A percentile compares a stretch with the other conserved stretches of the same genome.
Conservation (phyloP, 53 echinoderm and acorn worm genomes). For the Arbacia lixula region DNA sequence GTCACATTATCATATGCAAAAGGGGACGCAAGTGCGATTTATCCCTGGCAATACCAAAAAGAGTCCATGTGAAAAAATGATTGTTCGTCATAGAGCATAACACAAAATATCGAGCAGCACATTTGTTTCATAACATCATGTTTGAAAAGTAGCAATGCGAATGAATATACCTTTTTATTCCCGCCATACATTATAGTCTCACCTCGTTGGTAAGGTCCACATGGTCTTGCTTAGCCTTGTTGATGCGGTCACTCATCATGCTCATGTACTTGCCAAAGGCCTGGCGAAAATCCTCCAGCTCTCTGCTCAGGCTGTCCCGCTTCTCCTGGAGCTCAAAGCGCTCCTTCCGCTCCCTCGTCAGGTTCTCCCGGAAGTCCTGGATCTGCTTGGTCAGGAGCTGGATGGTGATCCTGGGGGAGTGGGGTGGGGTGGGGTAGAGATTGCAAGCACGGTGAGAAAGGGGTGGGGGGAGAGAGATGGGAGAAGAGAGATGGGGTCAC, state of each 20-base stretch:
- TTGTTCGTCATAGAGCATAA: too few relatives aligned
- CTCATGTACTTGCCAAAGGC: constrained; percentile 85
- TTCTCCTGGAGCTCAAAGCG: constrained; percentile 96
- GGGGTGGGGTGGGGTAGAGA: not conserved
- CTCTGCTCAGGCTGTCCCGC: constrained; percentile 75
- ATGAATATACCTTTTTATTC: too few relatives aligned
- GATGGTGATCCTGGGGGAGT: constrained; percentile 75
- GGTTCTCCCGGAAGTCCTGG: constrained; percentile 74
- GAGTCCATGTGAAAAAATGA: too few relatives aligned
- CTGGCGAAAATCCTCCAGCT: constrained; percentile 89
- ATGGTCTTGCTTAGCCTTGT: constrained; percentile 90
- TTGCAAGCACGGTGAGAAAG: not conserved
- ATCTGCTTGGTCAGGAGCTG: constrained; percentile 87
- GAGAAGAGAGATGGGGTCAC: not conserved
- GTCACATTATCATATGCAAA: too few relatives aligned
- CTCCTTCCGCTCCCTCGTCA: constrained; percentile 92
- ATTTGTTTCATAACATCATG: too few relatives aligned
- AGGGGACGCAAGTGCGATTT: too few relatives aligned
- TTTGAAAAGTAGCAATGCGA: too few relatives aligned
- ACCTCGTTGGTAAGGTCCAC: constrained; percentile 90
- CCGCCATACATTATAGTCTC: constrained; percentile 10
- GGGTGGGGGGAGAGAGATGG: not conserved
- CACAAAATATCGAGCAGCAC: too few relatives aligned
- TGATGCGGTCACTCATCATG: constrained; percentile 85
- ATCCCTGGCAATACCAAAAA: too few relatives aligned